A percentile compares a stretch with the other conserved stretches of the same genome.
Conservation (phyloP, 2,797 vertebrate species). For the Sebastes miniatus region DNA sequence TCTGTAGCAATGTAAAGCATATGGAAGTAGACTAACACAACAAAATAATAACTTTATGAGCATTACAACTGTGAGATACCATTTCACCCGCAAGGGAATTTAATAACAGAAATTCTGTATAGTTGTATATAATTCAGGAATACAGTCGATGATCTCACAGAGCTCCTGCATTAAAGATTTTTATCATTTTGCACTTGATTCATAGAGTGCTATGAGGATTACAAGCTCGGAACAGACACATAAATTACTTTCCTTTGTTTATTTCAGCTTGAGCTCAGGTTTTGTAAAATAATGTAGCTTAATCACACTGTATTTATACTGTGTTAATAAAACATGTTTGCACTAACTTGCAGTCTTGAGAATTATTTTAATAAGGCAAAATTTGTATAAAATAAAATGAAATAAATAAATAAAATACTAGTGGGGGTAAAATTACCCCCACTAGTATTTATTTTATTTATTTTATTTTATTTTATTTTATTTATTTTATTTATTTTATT, state of each 20-base stretch:
- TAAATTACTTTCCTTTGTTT: background rate
- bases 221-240: background rate
- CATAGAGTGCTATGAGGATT: background rate
- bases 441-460: too few species aligned
- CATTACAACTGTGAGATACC: background rate
- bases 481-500: too few species aligned
- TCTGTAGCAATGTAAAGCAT: constrained; percentile 30
- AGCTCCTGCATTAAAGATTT: background rate
- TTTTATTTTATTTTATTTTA: too few species aligned
- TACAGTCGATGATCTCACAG: background rate
- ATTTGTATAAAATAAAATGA: background rate
- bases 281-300: constrained; percentile 45
- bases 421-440: too few species aligned
- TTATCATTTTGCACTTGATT: constrained; percentile 5
- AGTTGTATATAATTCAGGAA: constrained; percentile 23
- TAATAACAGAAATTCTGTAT: constrained; percentile 8
- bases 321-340: constrained; percentile 60
- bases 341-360: background rate
- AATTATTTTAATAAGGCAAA: background rate
- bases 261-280: constrained; percentile 35
- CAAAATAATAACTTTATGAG: background rate
- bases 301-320: constrained; percentile 44
- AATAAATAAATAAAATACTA: background rate
- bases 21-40: constrained; percentile 4
- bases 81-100: background rate